These are phyloP conservation scores for Zhengitettix transpicula DNA, from an alignment of 2,888 invertebrate genomes.

Conservation along the genomic window DNA sequence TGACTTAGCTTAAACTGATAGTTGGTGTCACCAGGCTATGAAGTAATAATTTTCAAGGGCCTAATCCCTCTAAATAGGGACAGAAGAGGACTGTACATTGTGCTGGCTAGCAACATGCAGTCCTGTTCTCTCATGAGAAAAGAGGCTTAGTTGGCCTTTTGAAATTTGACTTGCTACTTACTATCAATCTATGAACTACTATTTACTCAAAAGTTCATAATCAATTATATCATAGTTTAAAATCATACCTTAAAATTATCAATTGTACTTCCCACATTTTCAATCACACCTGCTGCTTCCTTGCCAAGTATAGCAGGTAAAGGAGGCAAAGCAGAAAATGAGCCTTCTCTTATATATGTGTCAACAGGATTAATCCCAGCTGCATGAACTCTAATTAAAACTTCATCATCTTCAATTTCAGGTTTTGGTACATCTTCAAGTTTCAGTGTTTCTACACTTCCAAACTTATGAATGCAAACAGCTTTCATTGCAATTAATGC, in stretches of 20 bases:
- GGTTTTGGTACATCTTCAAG: conserved; percentile 16
- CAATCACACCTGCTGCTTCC: conserved; percentile 34
- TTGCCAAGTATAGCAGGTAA: conserved; percentile 34
- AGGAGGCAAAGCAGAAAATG: conserved; percentile 23
- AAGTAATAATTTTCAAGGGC: no score
- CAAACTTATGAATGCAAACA: conserved; percentile 26
- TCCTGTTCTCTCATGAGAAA: no score
- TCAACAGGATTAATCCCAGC: conserved; percentile 40
- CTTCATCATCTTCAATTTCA: conserved; percentile 19
- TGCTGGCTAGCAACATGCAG: no score
- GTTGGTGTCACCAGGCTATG: no score
- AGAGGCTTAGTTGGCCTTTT: no score
- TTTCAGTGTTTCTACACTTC: conserved; percentile 26
- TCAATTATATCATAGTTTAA: background rate
- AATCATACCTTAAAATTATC: conserved; percentile 24
- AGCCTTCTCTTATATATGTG: conserved; percentile 34
- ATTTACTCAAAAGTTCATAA: background rate
- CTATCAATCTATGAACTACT: no score
- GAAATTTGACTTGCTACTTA: no score
- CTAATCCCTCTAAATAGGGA: no score
- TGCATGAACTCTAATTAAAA: conserved; percentile 29
- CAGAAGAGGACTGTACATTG: no score
- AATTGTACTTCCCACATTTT: conserved; percentile 25
- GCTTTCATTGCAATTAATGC: conserved; percentile 19
- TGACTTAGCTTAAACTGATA: no score